Evolutionary conservation across 2,113 vertebrate genomes (phyloP).

Genomic region (Trogon surrucura): DNA sequence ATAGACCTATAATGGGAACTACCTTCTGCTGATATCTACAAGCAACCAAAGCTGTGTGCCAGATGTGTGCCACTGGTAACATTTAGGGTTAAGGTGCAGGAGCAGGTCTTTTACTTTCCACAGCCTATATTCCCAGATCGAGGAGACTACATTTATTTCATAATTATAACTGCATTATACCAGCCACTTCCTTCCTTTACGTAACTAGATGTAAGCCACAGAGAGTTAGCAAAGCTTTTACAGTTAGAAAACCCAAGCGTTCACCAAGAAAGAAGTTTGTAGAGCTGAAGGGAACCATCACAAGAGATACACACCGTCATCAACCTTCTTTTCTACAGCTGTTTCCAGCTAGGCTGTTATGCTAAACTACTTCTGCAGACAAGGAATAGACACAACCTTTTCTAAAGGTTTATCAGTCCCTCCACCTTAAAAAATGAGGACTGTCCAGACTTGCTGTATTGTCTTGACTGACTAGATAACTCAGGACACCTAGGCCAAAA

Average conservation of each 20-base stretch:
- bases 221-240: background rate
- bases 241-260: background rate
- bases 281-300: background rate
- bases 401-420: background rate
- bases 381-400: background rate
- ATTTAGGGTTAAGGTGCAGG: fast-evolving
- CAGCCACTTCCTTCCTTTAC: background rate
- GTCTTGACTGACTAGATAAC: background rate
- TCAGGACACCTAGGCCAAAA: background rate
- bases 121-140: background rate
- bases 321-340: background rate
- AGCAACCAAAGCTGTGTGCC: background rate
- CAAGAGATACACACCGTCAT: background rate
- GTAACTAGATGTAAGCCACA: background rate
- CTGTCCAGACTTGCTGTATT: background rate
- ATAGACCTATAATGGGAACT: background rate
- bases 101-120: background rate
- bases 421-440: background rate
- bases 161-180: background rate
- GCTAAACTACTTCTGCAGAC: background rate
- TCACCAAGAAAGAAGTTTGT: background rate
- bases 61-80: background rate
- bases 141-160: background rate
- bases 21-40: background rate
- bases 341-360: background rate